Conservation (phyloP, 2,888 invertebrate genomes). For the Tubulanus polymorphus region DNA sequence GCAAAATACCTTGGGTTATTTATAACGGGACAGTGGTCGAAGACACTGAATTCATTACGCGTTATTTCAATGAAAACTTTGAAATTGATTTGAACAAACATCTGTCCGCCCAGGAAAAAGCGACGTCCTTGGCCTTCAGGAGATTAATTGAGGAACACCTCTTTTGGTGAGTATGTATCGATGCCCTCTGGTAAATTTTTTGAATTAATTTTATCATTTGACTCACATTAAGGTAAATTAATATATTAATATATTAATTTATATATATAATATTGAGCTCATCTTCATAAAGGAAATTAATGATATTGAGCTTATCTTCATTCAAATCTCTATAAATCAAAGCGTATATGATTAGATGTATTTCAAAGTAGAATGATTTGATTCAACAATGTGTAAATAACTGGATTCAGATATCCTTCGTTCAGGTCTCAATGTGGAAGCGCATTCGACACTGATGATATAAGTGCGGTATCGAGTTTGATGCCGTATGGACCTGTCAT, state of each 20-base stretch:
- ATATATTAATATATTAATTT: not conserved
- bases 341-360: no score
- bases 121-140: conserved; percentile 43
- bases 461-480: conserved; percentile 20
- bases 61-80: conserved; percentile 42
- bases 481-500: conserved; percentile 30
- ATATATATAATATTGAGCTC: not conserved
- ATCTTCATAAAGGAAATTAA: not conserved
- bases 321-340: not conserved
- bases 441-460: conserved; percentile 33
- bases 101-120: conserved; percentile 34
- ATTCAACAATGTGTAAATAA: not conserved
- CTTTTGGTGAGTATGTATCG: conserved; percentile 51
- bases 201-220: no score
- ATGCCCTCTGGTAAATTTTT: no score
- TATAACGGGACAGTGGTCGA: conserved; percentile 45
- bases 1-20: conserved; percentile 53
- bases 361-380: not conserved
- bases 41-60: conserved; percentile 52
- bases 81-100: conserved; percentile 35
- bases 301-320: not conserved
- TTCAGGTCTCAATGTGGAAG: conserved; percentile 44
- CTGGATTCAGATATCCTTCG: not conserved
- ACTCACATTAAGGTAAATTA: no score
- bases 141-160: conserved; percentile 52